Conservation (phyloP, 1,140 invertebrate species). For the Drosophila persimilis region DNA sequence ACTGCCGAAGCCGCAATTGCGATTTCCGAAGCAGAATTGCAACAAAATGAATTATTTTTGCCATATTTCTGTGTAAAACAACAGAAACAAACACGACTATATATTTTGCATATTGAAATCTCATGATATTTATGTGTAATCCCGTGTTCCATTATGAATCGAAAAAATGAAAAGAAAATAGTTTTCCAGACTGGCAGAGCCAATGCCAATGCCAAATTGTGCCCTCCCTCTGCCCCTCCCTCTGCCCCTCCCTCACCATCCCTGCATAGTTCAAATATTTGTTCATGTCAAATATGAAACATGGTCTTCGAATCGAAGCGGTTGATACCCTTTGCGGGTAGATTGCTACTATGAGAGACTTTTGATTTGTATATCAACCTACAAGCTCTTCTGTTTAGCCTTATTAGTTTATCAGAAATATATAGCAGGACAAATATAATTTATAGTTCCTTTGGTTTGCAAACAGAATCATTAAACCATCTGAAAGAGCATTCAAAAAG, state of each 20-base stretch:
- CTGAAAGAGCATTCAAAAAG: constrained; percentile 19
- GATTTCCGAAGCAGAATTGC: constrained; percentile 25
- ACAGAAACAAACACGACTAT: constrained; percentile 1
- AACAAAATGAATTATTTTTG: constrained; percentile 34
- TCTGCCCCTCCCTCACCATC: background rate
- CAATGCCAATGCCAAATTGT: constrained; percentile 39
- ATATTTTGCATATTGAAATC: constrained; percentile 21
- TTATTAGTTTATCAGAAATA: too few relatives aligned
- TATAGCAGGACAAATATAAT: too few relatives aligned
- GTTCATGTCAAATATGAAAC: constrained; percentile 51
- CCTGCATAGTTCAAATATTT: constrained; percentile 62
- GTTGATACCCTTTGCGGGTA: too few relatives aligned
- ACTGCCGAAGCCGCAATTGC: constrained; percentile 9
- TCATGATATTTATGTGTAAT: constrained; percentile 39
- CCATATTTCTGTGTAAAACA: constrained; percentile 6
- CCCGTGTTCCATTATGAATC: constrained; percentile 15
- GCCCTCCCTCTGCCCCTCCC: background rate
- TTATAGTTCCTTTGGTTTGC: too few relatives aligned
- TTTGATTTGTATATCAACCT: too few relatives aligned
- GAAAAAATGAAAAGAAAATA: constrained; percentile 78
- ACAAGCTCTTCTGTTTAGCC: too few relatives aligned
- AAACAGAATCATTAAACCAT: too few relatives aligned
- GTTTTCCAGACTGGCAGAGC: constrained; percentile 51
- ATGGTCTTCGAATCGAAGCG: too few relatives aligned
- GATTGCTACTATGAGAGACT: too few relatives aligned